phyloP scores from a whole-genome alignment of 2,888 invertebrate species.

The Nysson spinosus region DNA sequence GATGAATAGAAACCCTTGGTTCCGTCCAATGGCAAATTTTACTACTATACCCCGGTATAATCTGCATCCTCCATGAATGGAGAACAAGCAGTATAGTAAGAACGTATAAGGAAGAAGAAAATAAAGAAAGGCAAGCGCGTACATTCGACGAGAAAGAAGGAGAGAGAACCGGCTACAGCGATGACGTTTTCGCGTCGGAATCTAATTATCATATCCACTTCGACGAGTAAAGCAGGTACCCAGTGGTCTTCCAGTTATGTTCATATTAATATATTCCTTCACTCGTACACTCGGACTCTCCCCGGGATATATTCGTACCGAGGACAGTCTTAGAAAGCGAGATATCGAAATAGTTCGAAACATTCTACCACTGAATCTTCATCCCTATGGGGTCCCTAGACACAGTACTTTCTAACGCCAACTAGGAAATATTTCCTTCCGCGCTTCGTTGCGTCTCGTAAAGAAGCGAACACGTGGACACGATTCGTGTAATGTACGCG shows the following conservation, averaged over 20 bases:
- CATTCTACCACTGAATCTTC: too few relatives aligned
- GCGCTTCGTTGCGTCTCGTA: too few relatives aligned
- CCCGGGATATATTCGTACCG: neutral
- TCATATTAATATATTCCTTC: slow-evolving; percentile 37
- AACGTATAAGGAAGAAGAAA: neutral
- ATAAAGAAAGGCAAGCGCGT: slow-evolving; percentile 1
- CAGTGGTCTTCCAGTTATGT: slow-evolving; percentile 4
- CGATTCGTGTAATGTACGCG: neutral
- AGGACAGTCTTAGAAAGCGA: neutral
- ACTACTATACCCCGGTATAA: neutral
- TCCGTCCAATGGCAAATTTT: neutral
- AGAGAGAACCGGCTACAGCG: slow-evolving; percentile 46
- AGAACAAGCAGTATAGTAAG: slow-evolving; percentile 21
- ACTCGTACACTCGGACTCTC: neutral
- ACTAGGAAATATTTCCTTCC: too few relatives aligned
- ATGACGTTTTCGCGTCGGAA: slow-evolving; percentile 58
- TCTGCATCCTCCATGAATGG: neutral
- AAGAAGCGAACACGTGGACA: too few relatives aligned
- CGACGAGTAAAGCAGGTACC: slow-evolving; percentile 35
- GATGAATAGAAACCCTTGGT: slow-evolving; percentile 49
- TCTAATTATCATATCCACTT: slow-evolving; percentile 64
- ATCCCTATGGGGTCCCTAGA: too few relatives aligned
- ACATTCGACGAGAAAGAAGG: slow-evolving; percentile 5
- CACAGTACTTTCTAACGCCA: too few relatives aligned
- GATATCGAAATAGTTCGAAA: neutral